Evolutionary conservation across 2,113 vertebrate species (phyloP), one percentile per base, ranked within the genome.

Genomic region (Panthera tigris): DNA sequence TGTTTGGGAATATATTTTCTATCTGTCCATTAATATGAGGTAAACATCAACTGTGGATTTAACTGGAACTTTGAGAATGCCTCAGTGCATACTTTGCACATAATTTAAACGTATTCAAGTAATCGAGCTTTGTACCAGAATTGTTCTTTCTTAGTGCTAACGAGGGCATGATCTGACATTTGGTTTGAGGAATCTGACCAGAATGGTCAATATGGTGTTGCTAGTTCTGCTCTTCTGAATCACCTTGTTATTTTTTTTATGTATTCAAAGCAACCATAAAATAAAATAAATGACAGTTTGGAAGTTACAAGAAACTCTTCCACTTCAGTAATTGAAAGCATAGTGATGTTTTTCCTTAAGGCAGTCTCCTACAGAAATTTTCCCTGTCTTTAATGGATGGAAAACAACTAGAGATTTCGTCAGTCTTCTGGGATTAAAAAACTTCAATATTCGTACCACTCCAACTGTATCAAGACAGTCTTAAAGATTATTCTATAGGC

Each of bases 51-150:
- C 48, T 97, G 79, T 71, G 94, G 69, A 96, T 97, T 98, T 98
- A 98, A 98, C 97, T 97, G 97, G 98, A 97, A 90, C 80, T 96
- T 90, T 94, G 61, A 92, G 73, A 97, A 96, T 88, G 83, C 96
- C 97, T 98, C 85, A 96, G 94, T 97, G 97, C 98, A 95, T 81
- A 90, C 18, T 96, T 91, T 50, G 82, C 71, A 95, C 6, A 98
- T 87, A 84, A 98, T 98, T 97, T 94, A 97, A 97, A 97, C 92
- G 63, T 95, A 95, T 97, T 98, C 95, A 97, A 19, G 27, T 87
- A 88, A 87, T 88, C 84, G 92, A 88, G 84, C 39, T 97, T 92
- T 89, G 89, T 48, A 90, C 21, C 48, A 90, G 50, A 87, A 74
- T 55, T 84, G 50, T 71, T 95, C 69, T n/a, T 69, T 97, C 86